Conservation (phyloP, 1,140 invertebrate species). For the Lineus longissimus region DNA sequence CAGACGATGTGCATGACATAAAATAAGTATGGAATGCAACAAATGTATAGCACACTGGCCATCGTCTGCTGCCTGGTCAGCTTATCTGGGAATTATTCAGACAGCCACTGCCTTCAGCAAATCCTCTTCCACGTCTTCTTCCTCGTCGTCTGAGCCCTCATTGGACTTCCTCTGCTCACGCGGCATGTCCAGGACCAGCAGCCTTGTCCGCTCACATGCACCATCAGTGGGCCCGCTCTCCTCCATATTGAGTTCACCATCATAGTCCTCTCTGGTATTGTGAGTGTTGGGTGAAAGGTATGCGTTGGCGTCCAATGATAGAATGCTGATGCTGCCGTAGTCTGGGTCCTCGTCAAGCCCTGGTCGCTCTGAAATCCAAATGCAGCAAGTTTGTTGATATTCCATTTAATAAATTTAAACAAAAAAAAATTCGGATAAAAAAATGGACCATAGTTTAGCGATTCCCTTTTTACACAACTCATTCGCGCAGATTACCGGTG, state of each 20-base stretch:
- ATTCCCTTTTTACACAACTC: no score
- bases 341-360: neutral
- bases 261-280: neutral
- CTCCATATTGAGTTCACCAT: neutral
- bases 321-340: conserved; percentile 2
- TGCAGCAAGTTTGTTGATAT: no score
- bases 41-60: no score
- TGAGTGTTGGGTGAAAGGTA: neutral
- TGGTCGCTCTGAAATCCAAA: neutral
- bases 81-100: no score
- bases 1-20: no score
- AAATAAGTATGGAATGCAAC: no score
- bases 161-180: neutral
- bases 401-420: no score
- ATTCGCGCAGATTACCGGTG: no score
- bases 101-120: no score
- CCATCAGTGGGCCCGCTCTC: neutral
- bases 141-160: neutral
- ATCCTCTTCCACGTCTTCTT: neutral
- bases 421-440: no score
- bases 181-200: conserved; percentile 4
- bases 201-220: neutral
- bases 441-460: no score
- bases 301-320: neutral
- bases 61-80: no score